Evolutionary conservation across 2,888 invertebrate species (phyloP), one percentile per base, ranked within the genome.

Genomic region (Sesia apiformis): DNA sequence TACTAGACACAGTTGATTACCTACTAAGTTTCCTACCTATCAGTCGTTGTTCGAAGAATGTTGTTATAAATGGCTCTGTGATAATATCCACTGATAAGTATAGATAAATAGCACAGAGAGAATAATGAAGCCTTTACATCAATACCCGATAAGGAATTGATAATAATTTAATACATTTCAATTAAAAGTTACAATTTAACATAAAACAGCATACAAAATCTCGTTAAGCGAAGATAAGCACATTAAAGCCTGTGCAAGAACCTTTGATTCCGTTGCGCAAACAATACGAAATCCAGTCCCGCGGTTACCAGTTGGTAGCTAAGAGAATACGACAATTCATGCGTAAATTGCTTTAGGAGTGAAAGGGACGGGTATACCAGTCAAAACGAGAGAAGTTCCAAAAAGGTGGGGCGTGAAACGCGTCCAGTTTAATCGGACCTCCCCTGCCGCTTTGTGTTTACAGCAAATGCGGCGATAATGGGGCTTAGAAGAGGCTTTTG

Each of bases 261-360:
- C 51, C 57, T 56, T 56, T 60, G 56, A 57, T 58, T 55, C 53
- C 58, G 54, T 5, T 60, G 55, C 52, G 50, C 58, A 67, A 69
- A 72, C 68, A 71, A 61, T 53, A 53, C 56, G 61, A 66, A 70
- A 70, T 67, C 66, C 58, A 56, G 59, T 66, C 65, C 64, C 69
- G 76, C 56, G 77, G 77, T 77, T 66, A 63, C 58, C 59, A 58
- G 58, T 57, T 63, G 58, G 62, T 63, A 60, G 60, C 54, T 54
- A 57, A 58, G 60, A 72, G 64, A 70, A 72, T 67, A 69, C 66
- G 70, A 64, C 66, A 62, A 74, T 56, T 69, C 69, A 71, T 64
- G 71, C 76, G 72, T 69, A 60, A 74, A 73, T 62, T 64, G 60
- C 66, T 62, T 60, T 60, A 51, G 56, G 68, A 6, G 53, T 53